Conservation (phyloP, 2,888 invertebrate species). For the Drosophila fulvimacula region DNA sequence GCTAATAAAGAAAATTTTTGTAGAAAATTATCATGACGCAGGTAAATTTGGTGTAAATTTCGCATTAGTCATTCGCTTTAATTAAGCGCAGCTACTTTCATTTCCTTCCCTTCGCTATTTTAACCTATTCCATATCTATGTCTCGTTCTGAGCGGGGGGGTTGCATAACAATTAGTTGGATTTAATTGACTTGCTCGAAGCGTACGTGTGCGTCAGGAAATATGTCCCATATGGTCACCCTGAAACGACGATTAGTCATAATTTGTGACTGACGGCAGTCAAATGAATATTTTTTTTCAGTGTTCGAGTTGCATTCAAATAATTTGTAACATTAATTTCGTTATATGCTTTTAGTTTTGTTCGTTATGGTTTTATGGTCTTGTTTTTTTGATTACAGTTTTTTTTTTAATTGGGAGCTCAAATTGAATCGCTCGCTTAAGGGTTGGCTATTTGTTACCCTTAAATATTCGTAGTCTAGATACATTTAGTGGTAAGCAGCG, state of each 20-base stretch:
- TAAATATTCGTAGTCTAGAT: conserved; percentile 6
- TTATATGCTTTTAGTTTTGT: conserved; percentile 29
- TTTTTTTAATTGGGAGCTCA: conserved; percentile 21
- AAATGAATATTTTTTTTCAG: conserved; percentile 24
- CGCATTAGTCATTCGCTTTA: conserved; percentile 60
- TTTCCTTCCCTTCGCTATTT: conserved; percentile 21
- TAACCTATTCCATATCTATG: conserved; percentile 7
- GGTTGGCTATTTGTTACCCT: conserved; percentile 45
- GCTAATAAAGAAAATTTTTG: conserved; percentile 43
- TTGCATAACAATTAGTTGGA: conserved; percentile 49
- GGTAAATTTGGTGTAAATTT: conserved; percentile 37
- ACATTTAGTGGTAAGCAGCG: background rate
- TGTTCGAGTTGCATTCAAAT: conserved; percentile 30
- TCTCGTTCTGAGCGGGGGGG: conserved; percentile 9
- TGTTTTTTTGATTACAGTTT: conserved; percentile 40
- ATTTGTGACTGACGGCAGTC: conserved; percentile 40
- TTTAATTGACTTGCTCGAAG: conserved; percentile 47
- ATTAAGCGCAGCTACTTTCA: conserved; percentile 48
- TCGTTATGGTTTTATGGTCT: conserved; percentile 43
- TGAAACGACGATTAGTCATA: conserved; percentile 56
- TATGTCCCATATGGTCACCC: conserved; percentile 58
- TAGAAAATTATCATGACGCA: conserved; percentile 37
- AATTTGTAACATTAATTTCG: conserved; percentile 39
- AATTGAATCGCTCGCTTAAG: conserved; percentile 44
- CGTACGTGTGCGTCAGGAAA: conserved; percentile 23